phyloP scores from a whole-genome alignment of 2,888 invertebrate species.

The Cataglyphis albicans region DNA sequence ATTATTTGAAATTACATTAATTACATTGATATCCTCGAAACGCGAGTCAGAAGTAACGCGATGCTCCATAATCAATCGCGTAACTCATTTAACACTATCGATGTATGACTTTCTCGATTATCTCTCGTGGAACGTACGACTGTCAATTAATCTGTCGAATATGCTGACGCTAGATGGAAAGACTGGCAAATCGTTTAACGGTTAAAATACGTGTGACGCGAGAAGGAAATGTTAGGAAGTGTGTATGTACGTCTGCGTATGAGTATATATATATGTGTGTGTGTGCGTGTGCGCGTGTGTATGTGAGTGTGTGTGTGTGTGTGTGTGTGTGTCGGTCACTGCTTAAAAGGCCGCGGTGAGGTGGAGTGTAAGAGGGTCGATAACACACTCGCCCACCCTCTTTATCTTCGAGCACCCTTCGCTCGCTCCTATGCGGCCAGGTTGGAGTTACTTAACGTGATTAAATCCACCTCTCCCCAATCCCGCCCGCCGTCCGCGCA shows the following conservation, averaged over 20 bases:
- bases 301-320: background rate
- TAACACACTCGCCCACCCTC: constrained; percentile 69
- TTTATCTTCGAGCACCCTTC: constrained; percentile 67
- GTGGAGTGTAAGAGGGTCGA: constrained; percentile 72
- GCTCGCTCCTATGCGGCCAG: constrained; percentile 66
- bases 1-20: constrained; percentile 35
- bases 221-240: constrained; percentile 26
- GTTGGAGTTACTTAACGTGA: constrained; percentile 80
- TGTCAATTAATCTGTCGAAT: constrained; percentile 48
- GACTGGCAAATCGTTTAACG: constrained; percentile 40
- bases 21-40: background rate
- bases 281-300: background rate
- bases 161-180: constrained; percentile 26
- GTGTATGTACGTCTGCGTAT: background rate
- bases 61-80: constrained; percentile 42
- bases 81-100: constrained; percentile 33
- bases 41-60: constrained; percentile 30
- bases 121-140: constrained; percentile 21
- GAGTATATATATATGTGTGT: background rate
- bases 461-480: constrained; percentile 75
- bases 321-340: constrained; percentile 24
- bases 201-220: constrained; percentile 39
- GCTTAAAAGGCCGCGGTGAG: constrained; percentile 53
- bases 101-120: constrained; percentile 47
- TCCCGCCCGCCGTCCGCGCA: constrained; percentile 59